phyloP scores from a whole-genome alignment of 92 coral and sea anemone species.

The Zoanthus sociatus region DNA sequence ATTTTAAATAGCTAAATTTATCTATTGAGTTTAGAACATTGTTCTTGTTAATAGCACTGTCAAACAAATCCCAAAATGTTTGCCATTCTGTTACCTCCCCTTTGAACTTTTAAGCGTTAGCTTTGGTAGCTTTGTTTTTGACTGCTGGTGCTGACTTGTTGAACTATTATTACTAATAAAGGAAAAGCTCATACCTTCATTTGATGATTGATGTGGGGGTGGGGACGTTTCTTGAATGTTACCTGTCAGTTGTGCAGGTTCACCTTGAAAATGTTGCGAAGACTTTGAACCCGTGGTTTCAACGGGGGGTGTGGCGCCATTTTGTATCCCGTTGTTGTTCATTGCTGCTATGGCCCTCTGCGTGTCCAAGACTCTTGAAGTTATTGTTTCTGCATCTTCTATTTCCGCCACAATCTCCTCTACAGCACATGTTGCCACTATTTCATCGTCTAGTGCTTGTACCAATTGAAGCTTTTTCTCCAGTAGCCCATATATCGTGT shows the following conservation, averaged over 20 bases:
- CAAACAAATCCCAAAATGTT: slow-evolving; percentile 65
- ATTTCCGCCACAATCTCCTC: slow-evolving; percentile 55
- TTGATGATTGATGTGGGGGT: slow-evolving; percentile 1
- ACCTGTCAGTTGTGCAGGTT: neutral
- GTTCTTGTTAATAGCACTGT: slow-evolving; percentile 51
- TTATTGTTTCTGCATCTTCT: slow-evolving; percentile 47
- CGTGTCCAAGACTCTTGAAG: slow-evolving; percentile 36
- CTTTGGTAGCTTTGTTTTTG: slow-evolving; percentile 54
- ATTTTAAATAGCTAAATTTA: slow-evolving; percentile 36
- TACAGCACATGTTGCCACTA: slow-evolving; percentile 26
- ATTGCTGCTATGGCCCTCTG: slow-evolving; percentile 14
- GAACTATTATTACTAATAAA: slow-evolving; percentile 19
- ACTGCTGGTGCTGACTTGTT: neutral
- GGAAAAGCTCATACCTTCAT: slow-evolving; percentile 19
- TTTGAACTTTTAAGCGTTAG: slow-evolving; percentile 45
- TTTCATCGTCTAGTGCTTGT: slow-evolving; percentile 42
- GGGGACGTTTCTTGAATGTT: slow-evolving; percentile 28
- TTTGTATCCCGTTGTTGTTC: slow-evolving; percentile 34
- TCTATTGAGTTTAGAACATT: slow-evolving; percentile 34
- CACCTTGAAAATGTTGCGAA: neutral
- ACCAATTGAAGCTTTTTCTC: neutral
- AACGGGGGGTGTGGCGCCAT: slow-evolving; percentile 4
- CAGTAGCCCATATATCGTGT: neutral
- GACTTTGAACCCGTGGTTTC: neutral
- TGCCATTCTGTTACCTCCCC: slow-evolving; percentile 55